Evolutionary conservation across 2,113 vertebrate species (phyloP), one percentile per base, ranked within the genome.

Genomic region (Megalops atlanticus): DNA sequence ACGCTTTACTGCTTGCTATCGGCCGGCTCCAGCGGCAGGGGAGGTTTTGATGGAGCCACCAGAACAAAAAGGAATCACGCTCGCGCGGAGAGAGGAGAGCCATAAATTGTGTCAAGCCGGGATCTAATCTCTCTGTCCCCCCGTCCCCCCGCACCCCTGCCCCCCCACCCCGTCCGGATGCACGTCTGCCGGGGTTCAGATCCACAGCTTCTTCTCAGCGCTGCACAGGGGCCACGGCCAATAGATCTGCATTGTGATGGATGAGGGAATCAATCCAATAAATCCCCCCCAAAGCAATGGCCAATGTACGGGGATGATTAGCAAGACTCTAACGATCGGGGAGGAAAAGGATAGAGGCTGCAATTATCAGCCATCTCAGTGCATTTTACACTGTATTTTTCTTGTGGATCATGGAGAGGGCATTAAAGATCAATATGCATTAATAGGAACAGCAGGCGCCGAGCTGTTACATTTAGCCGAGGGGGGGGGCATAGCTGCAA

Each of bases 1-100:
- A 89, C 49, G 83, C 84, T 84, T 84, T 84, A 82, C 81, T 88
- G 86, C 81, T 14, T 78, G 77, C 86, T 86, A 80, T 80, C 77
- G 36, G 64, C 83, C 75, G 76, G 68, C 76, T 78, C 74, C 58
- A 74, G 74, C 36, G 18, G 75, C 68, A 54, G 58, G 64, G 78
- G 68, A 84, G 86, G 83, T 85, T 85, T 80, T 79, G 83, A 84
- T 83, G 83, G 75, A 81, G 84, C 73, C 80, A 84, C 78, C 39
- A 71, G 82, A 82, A 80, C 73, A 71, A 68, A 77, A 78, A 85
- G 76, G 71, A 87, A 87, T 89, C 78, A 81, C 80, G 82, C 45
- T 77, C 81, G 77, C 77, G 41, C 78, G 72, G 74, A 86, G 40
- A 81, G 77, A 77, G 77, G 12, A 16, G 49, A 18, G 77, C 74